phyloP scores from a whole-genome alignment of 2,113 vertebrate species.

The Menura novaehollandiae region DNA sequence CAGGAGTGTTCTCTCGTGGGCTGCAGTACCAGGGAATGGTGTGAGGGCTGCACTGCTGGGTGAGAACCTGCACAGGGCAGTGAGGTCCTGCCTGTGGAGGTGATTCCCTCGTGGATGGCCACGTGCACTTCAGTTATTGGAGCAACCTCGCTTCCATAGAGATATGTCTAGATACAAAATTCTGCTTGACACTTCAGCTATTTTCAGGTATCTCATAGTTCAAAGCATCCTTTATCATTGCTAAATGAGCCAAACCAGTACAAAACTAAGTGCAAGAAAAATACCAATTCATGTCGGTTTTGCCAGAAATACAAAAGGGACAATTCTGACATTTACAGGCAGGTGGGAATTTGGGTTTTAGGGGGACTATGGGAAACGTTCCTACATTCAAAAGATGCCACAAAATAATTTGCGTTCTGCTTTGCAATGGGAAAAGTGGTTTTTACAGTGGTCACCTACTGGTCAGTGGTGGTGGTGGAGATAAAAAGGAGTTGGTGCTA shows the following conservation, averaged over 20 bases:
- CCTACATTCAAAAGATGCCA: conserved; percentile 31
- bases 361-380: background rate
- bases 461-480: background rate
- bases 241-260: conserved; percentile 38
- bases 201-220: conserved; percentile 5
- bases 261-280: conserved; percentile 54
- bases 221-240: conserved; percentile 51
- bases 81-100: background rate
- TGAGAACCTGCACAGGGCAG: background rate
- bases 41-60: background rate
- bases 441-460: background rate
- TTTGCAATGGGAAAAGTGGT: background rate
- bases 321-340: background rate
- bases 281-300: background rate
- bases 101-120: background rate
- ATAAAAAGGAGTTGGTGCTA: background rate
- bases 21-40: background rate
- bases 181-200: background rate
- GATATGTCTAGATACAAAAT: background rate
- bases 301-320: conserved; percentile 23
- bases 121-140: background rate
- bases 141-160: background rate
- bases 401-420: background rate
- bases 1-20: background rate
- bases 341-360: background rate